Percentiles rank a stretch among this genome's conserved stretches.
phyloP scores from a whole-genome alignment of 2,113 vertebrate species.

The Orthonyx spaldingii region DNA sequence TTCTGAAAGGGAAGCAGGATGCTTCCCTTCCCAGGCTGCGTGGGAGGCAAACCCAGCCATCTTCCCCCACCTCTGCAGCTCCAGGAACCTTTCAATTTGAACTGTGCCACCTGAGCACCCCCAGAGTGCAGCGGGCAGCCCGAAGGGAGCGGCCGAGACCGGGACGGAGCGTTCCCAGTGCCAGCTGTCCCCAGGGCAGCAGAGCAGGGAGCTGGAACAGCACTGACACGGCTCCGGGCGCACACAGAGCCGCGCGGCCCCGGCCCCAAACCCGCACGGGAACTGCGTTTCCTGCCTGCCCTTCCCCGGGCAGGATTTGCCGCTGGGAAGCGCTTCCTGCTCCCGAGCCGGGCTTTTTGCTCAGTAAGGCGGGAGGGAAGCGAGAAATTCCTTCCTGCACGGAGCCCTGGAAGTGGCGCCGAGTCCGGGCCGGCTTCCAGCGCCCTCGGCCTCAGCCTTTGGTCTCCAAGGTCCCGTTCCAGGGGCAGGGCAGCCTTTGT shows the following conservation, averaged over 20 bases:
- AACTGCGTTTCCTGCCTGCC: not conserved
- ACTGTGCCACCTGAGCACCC: not conserved
- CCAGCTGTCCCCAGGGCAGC: not conserved
- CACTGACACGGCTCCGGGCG: not conserved
- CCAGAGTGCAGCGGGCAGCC: not conserved
- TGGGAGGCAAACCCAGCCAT: not conserved
- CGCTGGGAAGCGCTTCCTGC: not conserved
- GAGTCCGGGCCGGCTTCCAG: not conserved
- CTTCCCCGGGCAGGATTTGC: not conserved
- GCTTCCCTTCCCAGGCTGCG: not conserved
- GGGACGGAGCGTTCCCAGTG: fast-evolving
- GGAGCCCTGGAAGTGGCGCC: not conserved
- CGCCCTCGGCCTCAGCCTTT: not conserved
- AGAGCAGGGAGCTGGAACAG: not conserved
- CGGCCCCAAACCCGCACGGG: not conserved
- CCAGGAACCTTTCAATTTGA: not conserved
- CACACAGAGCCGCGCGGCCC: not conserved
- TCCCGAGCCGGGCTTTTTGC: not conserved
- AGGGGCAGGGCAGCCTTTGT: not conserved
- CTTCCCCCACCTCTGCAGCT: not conserved
- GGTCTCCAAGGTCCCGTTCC: not conserved
- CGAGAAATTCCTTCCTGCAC: not conserved
- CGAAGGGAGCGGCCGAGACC: not conserved
- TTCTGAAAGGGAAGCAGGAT: not conserved
- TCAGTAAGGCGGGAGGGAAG: not conserved